phyloP scores from a whole-genome alignment of 1,140 invertebrate species.

The Conus ventricosus region DNA sequence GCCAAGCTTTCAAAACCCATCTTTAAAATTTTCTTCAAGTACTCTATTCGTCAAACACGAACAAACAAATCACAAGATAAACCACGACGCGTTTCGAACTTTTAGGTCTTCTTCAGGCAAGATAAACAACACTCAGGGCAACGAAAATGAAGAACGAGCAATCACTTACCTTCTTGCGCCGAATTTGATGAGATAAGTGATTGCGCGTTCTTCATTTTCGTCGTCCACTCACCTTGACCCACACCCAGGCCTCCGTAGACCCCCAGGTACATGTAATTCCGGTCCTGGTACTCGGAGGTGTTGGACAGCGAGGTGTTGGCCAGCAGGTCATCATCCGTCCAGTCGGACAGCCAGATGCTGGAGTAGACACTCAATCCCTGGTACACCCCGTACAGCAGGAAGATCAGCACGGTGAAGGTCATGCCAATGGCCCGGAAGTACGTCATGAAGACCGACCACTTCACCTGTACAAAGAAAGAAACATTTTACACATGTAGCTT shows the following conservation, averaged over 20 bases:
- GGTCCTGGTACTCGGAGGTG: slow-evolving; percentile 58
- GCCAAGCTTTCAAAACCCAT: too few relatives aligned
- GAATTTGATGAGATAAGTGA: too few relatives aligned
- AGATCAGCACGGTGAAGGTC: slow-evolving; percentile 45
- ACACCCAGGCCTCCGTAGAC: slow-evolving; percentile 67
- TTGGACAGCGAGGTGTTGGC: slow-evolving; percentile 53
- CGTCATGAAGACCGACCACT: slow-evolving; percentile 58
- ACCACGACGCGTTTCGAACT: too few relatives aligned
- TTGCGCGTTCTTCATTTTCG: neutral
- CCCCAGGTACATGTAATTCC: slow-evolving; percentile 64
- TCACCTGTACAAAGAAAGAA: slow-evolving; percentile 56
- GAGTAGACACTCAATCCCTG: slow-evolving; percentile 57
- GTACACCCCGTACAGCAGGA: slow-evolving; percentile 53
- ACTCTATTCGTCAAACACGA: too few relatives aligned
- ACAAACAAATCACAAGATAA: too few relatives aligned
- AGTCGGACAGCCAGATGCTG: slow-evolving; percentile 66
- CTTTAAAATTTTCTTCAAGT: too few relatives aligned
- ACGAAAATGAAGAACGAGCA: too few relatives aligned
- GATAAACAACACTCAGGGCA: too few relatives aligned
- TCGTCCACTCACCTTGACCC: slow-evolving; percentile 60
- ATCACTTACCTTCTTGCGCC: too few relatives aligned
- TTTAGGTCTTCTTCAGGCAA: too few relatives aligned
- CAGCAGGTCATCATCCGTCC: slow-evolving; percentile 64
- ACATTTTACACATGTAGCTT: neutral
- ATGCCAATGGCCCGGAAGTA: slow-evolving; percentile 63